Base-by-base conservation (phyloP, 2,888 invertebrate genomes). In the Pristionchus japonicus region DNA sequence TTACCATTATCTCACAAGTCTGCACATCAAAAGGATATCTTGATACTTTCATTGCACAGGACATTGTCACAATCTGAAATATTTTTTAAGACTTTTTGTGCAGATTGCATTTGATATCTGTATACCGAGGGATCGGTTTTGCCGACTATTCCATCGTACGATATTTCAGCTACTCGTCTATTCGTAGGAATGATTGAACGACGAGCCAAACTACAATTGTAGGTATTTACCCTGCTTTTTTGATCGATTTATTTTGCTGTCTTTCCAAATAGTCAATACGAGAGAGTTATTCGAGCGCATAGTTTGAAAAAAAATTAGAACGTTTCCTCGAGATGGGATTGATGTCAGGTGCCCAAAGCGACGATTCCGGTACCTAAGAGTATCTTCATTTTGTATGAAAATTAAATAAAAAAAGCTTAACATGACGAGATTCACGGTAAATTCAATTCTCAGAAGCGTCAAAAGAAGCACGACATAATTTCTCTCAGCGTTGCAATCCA, bases 11-110 rank as follows among this genome's bases (percentile, higher is more conserved):
- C 7, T 40, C 49, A 27, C 86, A 86, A 11, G 47, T 67, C 34
- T 86, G 86, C 27, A 40, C 49, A 49, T 86, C 86, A 70, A 70
- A 86, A 11, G 86, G 86, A 86, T 57, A 86, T 13, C 70, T 34
- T 9, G 47, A 31, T 3, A 86, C 70, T 15, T 47, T 20, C 70
- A 86, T 67, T 31, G 86, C 31, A 34, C 86, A 86, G 0, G 86
- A 52, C 20, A 49, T 47, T 4, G 67, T 86, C 4, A 86, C 70
- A 15, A 70, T 31, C 86, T 86, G 34, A 20, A 23, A 13, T 4
- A 27, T 23, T 23, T 34, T 37, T 27, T 34, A 57, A 34, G 31
- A 67, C 0, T 31, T 64, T 13, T 7, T 31, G 11, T 61, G 31
- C 1, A 64, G 9, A 1, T 64, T 20, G 3, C 3, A 7, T 37